A percentile compares a stretch with the other conserved stretches of the same genome.
phyloP scores from a whole-genome alignment of 2,797 vertebrate genomes.

The Gallinago stenura region DNA sequence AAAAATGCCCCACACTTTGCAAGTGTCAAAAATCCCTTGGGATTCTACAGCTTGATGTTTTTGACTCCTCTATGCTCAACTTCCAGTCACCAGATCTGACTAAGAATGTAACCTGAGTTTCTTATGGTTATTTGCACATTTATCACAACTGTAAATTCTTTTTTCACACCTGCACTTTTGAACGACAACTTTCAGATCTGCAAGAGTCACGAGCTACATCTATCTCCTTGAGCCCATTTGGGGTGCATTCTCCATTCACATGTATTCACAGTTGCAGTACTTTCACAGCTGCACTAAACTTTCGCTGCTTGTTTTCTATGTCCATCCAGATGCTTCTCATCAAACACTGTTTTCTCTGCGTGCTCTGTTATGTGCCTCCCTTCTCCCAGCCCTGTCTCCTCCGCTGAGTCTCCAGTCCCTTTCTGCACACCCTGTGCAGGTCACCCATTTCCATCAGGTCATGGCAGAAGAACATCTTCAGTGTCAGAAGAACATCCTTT shows the following conservation, averaged over 20 bases:
- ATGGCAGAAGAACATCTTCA: background rate
- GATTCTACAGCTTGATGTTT: fast-evolving
- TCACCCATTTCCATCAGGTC: background rate
- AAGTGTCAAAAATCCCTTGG: background rate
- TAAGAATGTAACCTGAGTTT: background rate
- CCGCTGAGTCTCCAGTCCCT: background rate
- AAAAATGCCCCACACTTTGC: background rate
- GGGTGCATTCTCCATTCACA: background rate
- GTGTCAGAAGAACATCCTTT: background rate
- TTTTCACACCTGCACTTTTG: background rate
- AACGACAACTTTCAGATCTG: background rate
- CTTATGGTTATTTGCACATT: background rate
- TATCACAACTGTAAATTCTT: background rate
- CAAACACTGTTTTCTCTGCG: background rate
- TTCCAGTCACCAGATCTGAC: background rate
- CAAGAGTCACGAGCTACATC: background rate
- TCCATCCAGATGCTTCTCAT: background rate
- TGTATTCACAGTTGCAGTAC: background rate
- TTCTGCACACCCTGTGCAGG: background rate
- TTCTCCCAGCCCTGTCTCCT: background rate
- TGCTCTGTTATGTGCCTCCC: background rate
- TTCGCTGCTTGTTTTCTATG: background rate
- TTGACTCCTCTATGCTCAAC: background rate
- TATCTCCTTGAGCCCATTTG: background rate
- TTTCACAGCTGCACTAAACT: background rate